phyloP scores from a whole-genome alignment of 2,797 vertebrate species.

The Pampus argenteus region DNA sequence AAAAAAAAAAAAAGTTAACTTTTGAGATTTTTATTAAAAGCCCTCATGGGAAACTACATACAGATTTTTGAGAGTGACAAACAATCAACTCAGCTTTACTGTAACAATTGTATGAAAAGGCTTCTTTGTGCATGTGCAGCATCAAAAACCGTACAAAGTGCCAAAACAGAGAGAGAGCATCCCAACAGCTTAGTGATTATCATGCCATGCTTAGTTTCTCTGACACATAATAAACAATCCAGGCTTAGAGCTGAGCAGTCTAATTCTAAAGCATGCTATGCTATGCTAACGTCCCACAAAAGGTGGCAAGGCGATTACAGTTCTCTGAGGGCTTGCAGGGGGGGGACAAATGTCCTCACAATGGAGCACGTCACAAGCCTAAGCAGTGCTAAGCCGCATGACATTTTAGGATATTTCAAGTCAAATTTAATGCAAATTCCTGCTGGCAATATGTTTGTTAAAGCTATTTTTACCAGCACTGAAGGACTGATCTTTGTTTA shows the following conservation, averaged over 20 bases:
- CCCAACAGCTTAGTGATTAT: slow-evolving; percentile 48
- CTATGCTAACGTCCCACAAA: slow-evolving; percentile 40
- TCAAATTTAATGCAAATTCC: slow-evolving; percentile 58
- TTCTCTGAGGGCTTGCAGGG: slow-evolving; percentile 25
- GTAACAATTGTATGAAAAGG: slow-evolving; percentile 47
- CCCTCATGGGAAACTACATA: slow-evolving; percentile 2
- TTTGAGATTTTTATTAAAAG: slow-evolving; percentile 22
- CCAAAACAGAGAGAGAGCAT: slow-evolving; percentile 60
- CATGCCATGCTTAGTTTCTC: slow-evolving; percentile 29
- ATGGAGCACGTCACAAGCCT: slow-evolving; percentile 45
- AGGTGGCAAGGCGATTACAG: slow-evolving; percentile 30
- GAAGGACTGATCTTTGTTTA: slow-evolving; percentile 58
- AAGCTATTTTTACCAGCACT: slow-evolving; percentile 66
- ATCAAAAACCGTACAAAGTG: slow-evolving; percentile 32
- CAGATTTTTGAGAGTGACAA: slow-evolving; percentile 19
- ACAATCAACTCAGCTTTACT: slow-evolving; percentile 32
- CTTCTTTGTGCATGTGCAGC: slow-evolving; percentile 41
- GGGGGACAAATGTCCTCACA: slow-evolving; percentile 22
- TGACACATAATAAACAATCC: slow-evolving; percentile 56
- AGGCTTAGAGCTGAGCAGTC: slow-evolving; percentile 32
- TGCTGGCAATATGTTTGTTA: slow-evolving; percentile 47
- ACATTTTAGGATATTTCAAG: slow-evolving; percentile 60
- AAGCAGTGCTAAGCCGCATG: slow-evolving; percentile 45
- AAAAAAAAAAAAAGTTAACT: neutral
- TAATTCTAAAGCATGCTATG: slow-evolving; percentile 31